These are phyloP conservation scores for Zosterops pallidus DNA, from an alignment of 2,113 vertebrate genomes.

Conservation along the genomic window DNA sequence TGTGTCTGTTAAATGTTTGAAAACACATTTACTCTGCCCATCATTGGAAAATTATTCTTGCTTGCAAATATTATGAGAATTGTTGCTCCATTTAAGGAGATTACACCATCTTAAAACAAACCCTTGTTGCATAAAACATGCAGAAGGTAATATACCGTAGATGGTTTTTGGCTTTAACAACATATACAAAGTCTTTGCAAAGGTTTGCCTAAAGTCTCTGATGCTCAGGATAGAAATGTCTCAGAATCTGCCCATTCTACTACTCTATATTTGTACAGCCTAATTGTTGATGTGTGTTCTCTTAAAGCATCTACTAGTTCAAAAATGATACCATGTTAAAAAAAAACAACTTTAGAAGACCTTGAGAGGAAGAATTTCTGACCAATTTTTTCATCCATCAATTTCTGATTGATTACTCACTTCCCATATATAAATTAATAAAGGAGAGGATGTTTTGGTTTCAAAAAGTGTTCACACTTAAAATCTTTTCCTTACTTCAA, in stretches of 20 bases:
- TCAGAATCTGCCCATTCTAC: neutral
- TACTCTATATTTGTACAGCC: neutral
- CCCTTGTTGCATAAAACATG: neutral
- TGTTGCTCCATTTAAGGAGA: neutral
- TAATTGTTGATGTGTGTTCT: neutral
- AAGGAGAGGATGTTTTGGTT: neutral
- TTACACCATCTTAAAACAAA: neutral
- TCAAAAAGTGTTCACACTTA: neutral
- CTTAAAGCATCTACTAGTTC: neutral
- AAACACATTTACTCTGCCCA: neutral
- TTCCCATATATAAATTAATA: neutral
- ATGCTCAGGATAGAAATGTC: neutral
- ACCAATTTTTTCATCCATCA: neutral
- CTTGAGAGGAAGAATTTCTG: neutral
- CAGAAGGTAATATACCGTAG: neutral
- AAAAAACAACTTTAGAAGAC: neutral
- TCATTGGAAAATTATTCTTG: neutral
- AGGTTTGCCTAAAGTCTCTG: neutral
- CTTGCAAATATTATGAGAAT: neutral
- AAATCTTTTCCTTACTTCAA: neutral
- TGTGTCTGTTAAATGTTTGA: neutral
- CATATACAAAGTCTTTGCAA: neutral
- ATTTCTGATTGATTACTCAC: neutral
- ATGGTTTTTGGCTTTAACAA: neutral
- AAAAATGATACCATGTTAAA: neutral